Evolutionary conservation across 2,888 invertebrate species (phyloP), one percentile per base, ranked within the genome.

Genomic region (Hemistola chrysoprasaria): DNA sequence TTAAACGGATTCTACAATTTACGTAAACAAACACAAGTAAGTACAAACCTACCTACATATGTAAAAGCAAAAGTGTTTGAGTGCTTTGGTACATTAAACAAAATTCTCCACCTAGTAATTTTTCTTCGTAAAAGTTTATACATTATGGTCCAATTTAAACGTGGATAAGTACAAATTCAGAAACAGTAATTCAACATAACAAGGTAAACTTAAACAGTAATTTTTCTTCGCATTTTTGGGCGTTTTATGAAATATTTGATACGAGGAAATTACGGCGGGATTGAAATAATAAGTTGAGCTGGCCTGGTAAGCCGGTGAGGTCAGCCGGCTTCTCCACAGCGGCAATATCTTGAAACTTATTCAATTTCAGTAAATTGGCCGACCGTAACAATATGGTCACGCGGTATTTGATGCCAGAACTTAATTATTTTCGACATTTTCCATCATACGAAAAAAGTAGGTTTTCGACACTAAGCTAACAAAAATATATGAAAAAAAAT

Each of bases 341-440:
- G 65, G 64, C 66, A 65, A 70, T 66, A 62, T 63, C 65, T 65
- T 47, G 52, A 59, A 77, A 78, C 69, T 78, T 75, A 73, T 75
- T 74, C 69, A 71, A 77, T 76, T 74, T 71, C 48, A 43, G 53
- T 58, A 55, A 72, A 72, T 70, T 64, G 66, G 56, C 50, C 48
- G 50, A 44, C 50, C 50, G 48, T 58, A 46, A 63, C 55, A 54
- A 56, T 59, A 55, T 43, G 22, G 47, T 41, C 44, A 37, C 40
- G 35, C 47, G 44, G 53, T 50, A 55, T 55, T 59, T 56, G 36
- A 40, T 36, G 45, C 48, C 29, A 8, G 41, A 50, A 45, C 25
- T 39, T 24, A 22, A 31, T 41, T 25, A 26, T 32, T 37, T 37
- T 28, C 28, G 16, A 16, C 16, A 4, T 4, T 3, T 3, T 3